Evolutionary conservation across 2,888 invertebrate genomes (phyloP).

Genomic region (Epirrita christyi): DNA sequence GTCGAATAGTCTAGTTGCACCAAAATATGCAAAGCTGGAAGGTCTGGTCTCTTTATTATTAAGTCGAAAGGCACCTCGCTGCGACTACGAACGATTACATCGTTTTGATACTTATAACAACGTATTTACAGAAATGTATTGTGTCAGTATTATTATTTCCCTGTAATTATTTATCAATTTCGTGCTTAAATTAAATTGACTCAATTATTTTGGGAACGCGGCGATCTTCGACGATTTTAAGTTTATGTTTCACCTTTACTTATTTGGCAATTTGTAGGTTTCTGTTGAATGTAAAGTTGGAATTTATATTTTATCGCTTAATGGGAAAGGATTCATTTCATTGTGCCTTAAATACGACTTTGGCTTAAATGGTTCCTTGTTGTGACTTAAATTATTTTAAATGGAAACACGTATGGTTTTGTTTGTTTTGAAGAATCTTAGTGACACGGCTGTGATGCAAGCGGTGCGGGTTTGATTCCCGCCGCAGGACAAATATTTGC

Average conservation of each 20-base stretch:
- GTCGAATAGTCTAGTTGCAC: too few relatives aligned
- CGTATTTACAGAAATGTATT: not conserved
- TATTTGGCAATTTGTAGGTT: slow-evolving; percentile 20
- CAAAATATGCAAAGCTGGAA: too few relatives aligned
- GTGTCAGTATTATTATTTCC: slow-evolving; percentile 11
- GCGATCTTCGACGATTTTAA: slow-evolving; percentile 16
- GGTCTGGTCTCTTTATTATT: not conserved
- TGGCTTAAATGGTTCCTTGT: slow-evolving; percentile 7
- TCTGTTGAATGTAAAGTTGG: not conserved
- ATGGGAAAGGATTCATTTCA: slow-evolving; percentile 20
- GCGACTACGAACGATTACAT: not conserved
- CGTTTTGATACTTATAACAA: not conserved
- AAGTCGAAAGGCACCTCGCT: not conserved
- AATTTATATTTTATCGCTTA: slow-evolving; percentile 24
- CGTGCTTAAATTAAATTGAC: slow-evolving; percentile 27
- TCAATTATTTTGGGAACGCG: slow-evolving; percentile 29
- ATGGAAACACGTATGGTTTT: too few relatives aligned
- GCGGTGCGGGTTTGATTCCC: too few relatives aligned
- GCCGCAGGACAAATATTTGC: too few relatives aligned
- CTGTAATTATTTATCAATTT: slow-evolving; percentile 26
- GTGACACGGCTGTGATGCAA: too few relatives aligned
- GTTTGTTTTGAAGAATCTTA: too few relatives aligned
- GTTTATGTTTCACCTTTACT: slow-evolving; percentile 24
- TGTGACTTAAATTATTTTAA: slow-evolving; percentile 3
- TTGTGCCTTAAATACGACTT: slow-evolving; percentile 11